phyloP scores from a whole-genome alignment of 2,113 vertebrate species.

The Pavo muticus region DNA sequence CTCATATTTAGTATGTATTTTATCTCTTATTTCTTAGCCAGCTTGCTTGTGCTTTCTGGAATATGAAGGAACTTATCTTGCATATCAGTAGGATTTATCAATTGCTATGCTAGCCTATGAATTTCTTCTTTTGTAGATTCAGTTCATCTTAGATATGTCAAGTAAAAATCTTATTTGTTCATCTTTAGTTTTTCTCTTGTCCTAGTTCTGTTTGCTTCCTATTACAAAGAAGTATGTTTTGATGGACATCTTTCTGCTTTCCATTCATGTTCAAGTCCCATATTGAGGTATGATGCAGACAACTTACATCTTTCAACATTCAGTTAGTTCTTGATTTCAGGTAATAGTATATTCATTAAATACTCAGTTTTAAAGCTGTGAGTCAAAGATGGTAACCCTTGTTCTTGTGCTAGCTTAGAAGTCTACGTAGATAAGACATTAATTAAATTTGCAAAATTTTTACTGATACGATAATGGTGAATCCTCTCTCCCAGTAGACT shows the following conservation, averaged over 20 bases:
- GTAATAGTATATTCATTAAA: not conserved
- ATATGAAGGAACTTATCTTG: not conserved
- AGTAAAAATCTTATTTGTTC: not conserved
- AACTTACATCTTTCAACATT: not conserved
- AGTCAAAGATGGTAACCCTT: not conserved
- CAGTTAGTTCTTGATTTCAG: not conserved
- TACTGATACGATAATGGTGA: not conserved
- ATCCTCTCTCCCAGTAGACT: not conserved
- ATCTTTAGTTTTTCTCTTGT: not conserved
- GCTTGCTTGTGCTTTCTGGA: not conserved
- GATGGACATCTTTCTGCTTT: not conserved
- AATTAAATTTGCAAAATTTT: not conserved
- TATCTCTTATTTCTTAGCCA: not conserved
- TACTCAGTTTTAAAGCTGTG: not conserved
- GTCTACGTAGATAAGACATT: not conserved
- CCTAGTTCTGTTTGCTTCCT: not conserved
- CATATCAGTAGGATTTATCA: not conserved
- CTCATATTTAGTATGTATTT: not conserved
- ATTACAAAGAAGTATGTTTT: not conserved
- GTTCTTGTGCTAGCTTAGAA: not conserved
- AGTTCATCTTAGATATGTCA: not conserved
- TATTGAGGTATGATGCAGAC: not conserved
- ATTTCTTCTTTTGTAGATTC: not conserved
- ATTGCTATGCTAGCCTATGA: not conserved
- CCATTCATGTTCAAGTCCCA: not conserved